Evolutionary conservation across 2,797 vertebrate genomes (phyloP).

Genomic region (Mus minutoides): DNA sequence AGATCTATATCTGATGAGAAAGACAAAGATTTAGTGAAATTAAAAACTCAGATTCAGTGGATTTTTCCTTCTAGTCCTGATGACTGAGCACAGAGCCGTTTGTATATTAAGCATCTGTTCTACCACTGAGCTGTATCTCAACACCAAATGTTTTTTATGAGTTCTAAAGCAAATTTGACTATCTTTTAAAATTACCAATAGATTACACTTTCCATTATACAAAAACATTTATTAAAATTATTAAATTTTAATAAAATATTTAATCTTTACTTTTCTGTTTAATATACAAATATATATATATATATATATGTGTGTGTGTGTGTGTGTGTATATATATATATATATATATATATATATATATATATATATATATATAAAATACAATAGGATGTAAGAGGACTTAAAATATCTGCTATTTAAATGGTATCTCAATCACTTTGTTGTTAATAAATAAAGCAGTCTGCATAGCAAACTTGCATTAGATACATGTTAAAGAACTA

Average conservation of each 20-base stretch:
- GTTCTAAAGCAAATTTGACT: not conserved
- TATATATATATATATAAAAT: no score
- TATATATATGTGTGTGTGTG: no score
- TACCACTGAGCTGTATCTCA: not conserved
- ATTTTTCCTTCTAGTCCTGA: not conserved
- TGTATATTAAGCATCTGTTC: not conserved
- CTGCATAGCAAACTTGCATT: not conserved
- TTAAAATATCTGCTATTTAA: not conserved
- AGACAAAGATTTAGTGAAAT: not conserved
- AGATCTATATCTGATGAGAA: not conserved
- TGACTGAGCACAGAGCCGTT: not conserved
- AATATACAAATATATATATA: no score
- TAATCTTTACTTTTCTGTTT: not conserved
- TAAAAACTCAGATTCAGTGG: not conserved
- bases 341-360: no score
- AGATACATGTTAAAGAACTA: not conserved
- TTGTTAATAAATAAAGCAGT: not conserved
- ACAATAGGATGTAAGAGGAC: not conserved
- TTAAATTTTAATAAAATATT: not conserved
- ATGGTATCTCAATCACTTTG: not conserved
- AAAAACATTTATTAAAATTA: not conserved
- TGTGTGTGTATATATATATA: no score
- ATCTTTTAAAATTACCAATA: not conserved
- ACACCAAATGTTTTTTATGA: not conserved
- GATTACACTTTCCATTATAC: not conserved